phyloP scores from a whole-genome alignment of 2,888 invertebrate species.

The Desoria tigrina region DNA sequence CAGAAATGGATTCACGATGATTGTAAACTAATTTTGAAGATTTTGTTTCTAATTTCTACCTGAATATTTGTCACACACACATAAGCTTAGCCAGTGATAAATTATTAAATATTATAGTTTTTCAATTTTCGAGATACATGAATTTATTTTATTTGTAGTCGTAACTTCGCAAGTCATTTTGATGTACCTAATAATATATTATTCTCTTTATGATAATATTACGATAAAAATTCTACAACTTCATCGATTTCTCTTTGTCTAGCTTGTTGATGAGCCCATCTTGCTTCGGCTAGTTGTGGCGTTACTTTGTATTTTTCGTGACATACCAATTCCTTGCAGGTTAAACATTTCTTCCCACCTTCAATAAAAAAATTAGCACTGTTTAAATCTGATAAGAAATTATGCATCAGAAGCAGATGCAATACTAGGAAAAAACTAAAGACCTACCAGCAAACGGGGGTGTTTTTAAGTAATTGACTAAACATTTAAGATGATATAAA shows the following conservation, averaged over 20 bases:
- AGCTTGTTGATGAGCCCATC: constrained; percentile 78
- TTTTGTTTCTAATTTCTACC: no score
- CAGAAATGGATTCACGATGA: neutral
- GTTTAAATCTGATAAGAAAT: neutral
- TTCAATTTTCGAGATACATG: no score
- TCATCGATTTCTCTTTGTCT: constrained; percentile 72
- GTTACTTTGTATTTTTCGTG: constrained; percentile 73
- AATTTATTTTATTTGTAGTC: no score
- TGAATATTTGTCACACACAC: no score
- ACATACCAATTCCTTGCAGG: constrained; percentile 67
- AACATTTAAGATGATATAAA: constrained; percentile 69
- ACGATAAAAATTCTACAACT: constrained; percentile 69
- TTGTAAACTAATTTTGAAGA: constrained; percentile 6
- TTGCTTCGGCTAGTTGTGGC: constrained; percentile 69
- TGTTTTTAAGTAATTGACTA: constrained; percentile 68
- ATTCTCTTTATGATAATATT: no score
- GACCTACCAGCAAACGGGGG: constrained; percentile 68
- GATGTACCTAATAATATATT: no score
- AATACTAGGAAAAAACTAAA: neutral
- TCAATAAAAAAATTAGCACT: constrained; percentile 45
- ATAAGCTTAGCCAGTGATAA: no score
- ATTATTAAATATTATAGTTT: no score
- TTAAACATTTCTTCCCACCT: constrained; percentile 70
- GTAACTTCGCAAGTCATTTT: no score
- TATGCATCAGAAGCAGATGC: neutral